phyloP scores from a whole-genome alignment of 2,888 invertebrate genomes.

The Teinopalpus imperialis region DNA sequence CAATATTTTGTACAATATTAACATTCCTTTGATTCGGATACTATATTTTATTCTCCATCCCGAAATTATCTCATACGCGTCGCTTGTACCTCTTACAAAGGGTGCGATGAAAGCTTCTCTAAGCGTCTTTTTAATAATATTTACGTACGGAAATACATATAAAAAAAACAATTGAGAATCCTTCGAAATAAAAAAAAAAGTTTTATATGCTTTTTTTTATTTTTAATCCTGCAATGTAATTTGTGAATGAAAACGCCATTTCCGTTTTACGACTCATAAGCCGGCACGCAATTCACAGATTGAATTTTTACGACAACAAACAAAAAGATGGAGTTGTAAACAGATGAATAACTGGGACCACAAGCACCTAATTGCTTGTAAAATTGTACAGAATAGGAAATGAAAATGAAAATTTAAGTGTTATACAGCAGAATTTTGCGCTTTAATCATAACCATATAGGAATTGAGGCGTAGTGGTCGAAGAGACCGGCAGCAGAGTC shows the following conservation, averaged over 20 bases:
- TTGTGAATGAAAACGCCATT: constrained; percentile 11
- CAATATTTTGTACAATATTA: too few species aligned
- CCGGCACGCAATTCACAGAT: constrained; percentile 59
- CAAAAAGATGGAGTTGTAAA: constrained; percentile 52
- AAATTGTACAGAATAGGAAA: constrained; percentile 5
- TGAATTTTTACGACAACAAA: constrained; percentile 61
- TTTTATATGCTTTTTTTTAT: constrained; percentile 1
- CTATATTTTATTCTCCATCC: too few species aligned
- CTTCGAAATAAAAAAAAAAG: too few species aligned
- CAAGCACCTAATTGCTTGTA: constrained; percentile 13
- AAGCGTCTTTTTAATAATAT: too few species aligned
- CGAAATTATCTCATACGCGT: too few species aligned
- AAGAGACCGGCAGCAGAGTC: too few species aligned
- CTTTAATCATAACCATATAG: constrained; percentile 3
- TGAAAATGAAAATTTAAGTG: constrained; percentile 11
- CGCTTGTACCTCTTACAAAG: too few species aligned
- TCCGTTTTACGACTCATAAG: constrained; percentile 39
- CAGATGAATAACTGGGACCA: constrained; percentile 39
- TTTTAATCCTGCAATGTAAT: constrained; percentile 11
- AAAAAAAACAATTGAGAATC: too few species aligned
- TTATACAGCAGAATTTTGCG: neutral
- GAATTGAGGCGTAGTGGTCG: too few species aligned
- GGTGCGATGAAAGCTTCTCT: too few species aligned
- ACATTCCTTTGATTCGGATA: too few species aligned
- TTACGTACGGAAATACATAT: too few species aligned